These are phyloP conservation scores for Sebastes reedi DNA, from an alignment of 2,797 vertebrate genomes.

Conservation along the genomic window DNA sequence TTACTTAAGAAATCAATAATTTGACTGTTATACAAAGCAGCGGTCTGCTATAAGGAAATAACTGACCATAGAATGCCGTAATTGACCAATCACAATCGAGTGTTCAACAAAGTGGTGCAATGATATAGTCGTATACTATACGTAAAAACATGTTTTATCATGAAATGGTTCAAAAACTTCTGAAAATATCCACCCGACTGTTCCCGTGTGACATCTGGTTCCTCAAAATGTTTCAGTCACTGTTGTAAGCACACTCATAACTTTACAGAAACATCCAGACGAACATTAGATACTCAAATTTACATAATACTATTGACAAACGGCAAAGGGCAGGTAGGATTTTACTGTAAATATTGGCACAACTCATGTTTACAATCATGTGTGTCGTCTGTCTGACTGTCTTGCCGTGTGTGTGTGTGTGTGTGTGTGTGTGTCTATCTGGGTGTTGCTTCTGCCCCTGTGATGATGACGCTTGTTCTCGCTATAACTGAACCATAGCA, in stretches of 20 bases:
- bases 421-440: conserved; percentile 5
- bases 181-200: neutral
- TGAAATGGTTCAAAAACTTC: neutral
- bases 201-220: neutral
- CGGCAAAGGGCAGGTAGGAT: neutral
- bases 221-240: neutral
- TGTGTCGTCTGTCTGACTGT: neutral
- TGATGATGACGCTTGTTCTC: conserved; percentile 48
- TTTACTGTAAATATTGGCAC: neutral
- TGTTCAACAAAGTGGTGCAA: no score
- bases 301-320: neutral
- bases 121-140: no score
- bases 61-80: no score
- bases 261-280: neutral
- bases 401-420: neutral
- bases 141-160: neutral
- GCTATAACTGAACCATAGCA: conserved; percentile 32
- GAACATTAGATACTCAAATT: neutral
- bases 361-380: neutral
- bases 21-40: no score
- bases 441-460: conserved; percentile 32
- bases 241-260: neutral
- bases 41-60: no score
- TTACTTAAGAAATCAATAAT: no score
- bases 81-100: no score